Evolutionary conservation across 2,113 vertebrate species (phyloP).

Genomic region (Oryzias celebensis): DNA sequence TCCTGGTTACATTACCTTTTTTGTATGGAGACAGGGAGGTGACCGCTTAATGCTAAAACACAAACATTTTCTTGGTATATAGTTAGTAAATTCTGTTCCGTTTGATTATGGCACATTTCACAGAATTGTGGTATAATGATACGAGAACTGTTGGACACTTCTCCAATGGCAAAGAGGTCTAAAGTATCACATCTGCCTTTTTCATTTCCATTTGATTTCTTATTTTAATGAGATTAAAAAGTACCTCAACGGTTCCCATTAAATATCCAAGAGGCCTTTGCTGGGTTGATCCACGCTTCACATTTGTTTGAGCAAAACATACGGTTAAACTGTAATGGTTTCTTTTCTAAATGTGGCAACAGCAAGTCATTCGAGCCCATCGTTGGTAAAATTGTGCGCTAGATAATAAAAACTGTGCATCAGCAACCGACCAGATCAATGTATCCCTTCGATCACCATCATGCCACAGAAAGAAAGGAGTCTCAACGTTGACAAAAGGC

Average conservation of each 20-base stretch:
- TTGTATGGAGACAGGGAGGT: slow-evolving; percentile 52
- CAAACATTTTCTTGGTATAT: slow-evolving; percentile 34
- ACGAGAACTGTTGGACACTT: too few species aligned
- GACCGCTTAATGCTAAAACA: slow-evolving; percentile 44
- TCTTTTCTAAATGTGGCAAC: slow-evolving; percentile 19
- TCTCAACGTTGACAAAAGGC: slow-evolving; percentile 54
- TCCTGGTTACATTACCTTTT: slow-evolving; percentile 61
- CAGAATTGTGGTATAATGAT: too few species aligned
- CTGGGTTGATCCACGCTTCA: slow-evolving; percentile 22
- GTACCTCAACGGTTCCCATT: slow-evolving; percentile 12
- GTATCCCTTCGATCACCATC: slow-evolving; percentile 41
- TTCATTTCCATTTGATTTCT: too few species aligned
- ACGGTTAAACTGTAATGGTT: too few species aligned
- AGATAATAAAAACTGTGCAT: slow-evolving; percentile 56
- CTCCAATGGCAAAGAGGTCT: too few species aligned
- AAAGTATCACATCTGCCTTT: too few species aligned
- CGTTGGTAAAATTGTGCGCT: slow-evolving; percentile 32
- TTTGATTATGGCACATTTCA: too few species aligned
- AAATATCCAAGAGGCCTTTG: slow-evolving; percentile 12
- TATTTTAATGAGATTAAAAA: too few species aligned
- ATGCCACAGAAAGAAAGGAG: slow-evolving; percentile 54
- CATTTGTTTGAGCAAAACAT: slow-evolving; percentile 24
- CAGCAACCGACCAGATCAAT: slow-evolving; percentile 40
- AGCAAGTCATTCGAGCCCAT: slow-evolving; percentile 27
- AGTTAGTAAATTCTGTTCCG: slow-evolving; percentile 41